Evolutionary conservation across 2,797 vertebrate species (phyloP).

Genomic region (Gallinago stenura): DNA sequence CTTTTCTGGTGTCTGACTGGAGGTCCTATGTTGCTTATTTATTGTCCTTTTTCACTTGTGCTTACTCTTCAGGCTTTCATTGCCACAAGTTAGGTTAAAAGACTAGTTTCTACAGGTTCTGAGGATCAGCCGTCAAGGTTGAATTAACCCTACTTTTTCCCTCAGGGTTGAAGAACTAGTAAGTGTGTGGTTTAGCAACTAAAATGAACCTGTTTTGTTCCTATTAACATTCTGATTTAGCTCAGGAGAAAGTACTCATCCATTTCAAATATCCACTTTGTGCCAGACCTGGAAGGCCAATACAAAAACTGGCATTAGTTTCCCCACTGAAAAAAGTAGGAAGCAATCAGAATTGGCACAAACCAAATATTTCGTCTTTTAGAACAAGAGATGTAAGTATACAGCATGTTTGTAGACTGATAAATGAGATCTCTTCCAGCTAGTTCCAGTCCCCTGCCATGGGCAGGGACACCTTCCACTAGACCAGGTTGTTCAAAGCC

Average conservation of each 20-base stretch:
- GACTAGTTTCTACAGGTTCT: background rate
- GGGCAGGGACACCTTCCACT: background rate
- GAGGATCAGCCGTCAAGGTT: background rate
- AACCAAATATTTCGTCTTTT: slow-evolving; percentile 2
- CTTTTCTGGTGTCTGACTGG: background rate
- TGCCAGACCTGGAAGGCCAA: background rate
- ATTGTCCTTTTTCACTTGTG: background rate
- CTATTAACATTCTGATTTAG: background rate
- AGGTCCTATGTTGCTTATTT: background rate
- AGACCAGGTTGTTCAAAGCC: background rate
- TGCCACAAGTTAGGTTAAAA: background rate
- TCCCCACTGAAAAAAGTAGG: background rate
- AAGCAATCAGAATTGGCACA: background rate
- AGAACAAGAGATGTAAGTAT: background rate
- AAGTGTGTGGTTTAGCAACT: background rate
- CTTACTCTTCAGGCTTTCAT: background rate
- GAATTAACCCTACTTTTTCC: background rate
- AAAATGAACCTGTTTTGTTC: background rate
- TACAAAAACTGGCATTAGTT: background rate
- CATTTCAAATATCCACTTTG: background rate
- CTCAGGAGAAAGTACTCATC: background rate
- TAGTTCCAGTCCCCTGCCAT: background rate
- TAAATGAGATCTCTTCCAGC: background rate
- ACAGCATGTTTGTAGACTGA: background rate
- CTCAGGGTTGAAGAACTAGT: background rate